These are phyloP conservation scores for Gymnorhina tibicen DNA, from an alignment of 2,113 vertebrate genomes.

Conservation along the genomic window DNA sequence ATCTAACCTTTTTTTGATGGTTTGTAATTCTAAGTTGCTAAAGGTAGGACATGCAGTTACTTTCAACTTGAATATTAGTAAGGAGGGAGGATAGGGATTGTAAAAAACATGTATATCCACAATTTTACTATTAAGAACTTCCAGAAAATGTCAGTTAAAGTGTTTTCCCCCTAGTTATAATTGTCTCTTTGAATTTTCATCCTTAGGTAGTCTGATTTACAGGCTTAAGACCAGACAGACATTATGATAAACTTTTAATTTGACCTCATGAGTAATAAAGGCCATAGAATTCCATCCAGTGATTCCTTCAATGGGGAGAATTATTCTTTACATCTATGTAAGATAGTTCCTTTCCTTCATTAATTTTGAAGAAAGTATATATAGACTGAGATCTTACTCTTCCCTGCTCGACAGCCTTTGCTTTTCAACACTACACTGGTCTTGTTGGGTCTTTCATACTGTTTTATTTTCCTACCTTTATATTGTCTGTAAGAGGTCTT, in stretches of 20 bases:
- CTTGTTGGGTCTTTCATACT: neutral
- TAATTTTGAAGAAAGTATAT: neutral
- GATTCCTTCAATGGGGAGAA: neutral
- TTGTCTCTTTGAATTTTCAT: neutral
- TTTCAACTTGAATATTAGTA: neutral
- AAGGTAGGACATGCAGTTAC: neutral
- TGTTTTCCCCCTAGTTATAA: neutral
- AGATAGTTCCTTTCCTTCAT: neutral
- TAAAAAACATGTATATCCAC: neutral
- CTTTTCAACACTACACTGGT: neutral
- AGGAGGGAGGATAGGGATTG: neutral
- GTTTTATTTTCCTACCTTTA: neutral
- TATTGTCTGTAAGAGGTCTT: neutral
- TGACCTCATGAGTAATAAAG: neutral
- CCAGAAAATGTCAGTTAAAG: neutral
- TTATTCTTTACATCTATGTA: neutral
- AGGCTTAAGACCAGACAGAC: neutral
- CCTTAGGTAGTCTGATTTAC: neutral
- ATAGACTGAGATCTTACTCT: neutral
- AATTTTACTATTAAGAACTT: neutral
- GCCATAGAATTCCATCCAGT: neutral
- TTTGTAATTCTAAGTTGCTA: neutral
- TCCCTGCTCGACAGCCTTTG: neutral
- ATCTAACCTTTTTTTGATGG: neutral
- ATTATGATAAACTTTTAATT: neutral